These are phyloP conservation scores for Tanaodytes sp. DNA, from an alignment of 2,888 invertebrate genomes.

Conservation along the genomic window DNA sequence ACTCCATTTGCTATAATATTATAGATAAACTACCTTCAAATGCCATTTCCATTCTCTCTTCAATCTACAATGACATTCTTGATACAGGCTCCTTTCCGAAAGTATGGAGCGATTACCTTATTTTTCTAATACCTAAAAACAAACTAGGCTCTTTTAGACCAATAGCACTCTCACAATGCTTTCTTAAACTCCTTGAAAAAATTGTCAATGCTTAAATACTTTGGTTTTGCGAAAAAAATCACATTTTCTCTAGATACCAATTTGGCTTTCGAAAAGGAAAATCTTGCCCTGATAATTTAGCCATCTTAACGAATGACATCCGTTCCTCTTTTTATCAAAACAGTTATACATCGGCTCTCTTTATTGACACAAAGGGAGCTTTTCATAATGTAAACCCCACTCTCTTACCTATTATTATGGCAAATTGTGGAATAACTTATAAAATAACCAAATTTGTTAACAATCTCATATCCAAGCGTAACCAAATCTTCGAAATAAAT, in stretches of 20 bases:
- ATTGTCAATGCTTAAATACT: not conserved
- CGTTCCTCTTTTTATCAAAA: not conserved
- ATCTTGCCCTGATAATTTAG: not conserved
- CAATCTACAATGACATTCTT: not conserved
- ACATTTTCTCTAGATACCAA: not conserved
- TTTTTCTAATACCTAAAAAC: not conserved
- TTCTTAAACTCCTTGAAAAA: not conserved
- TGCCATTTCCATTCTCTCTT: not conserved
- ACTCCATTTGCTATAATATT: not conserved
- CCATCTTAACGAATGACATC: not conserved
- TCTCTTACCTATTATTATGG: not conserved
- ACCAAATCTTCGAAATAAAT: not conserved
- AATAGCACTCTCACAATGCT: too few relatives aligned
- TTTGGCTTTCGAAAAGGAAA: too few relatives aligned
- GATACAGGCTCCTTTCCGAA: not conserved
- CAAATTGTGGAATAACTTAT: not conserved
- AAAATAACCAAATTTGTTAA: not conserved
- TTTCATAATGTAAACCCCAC: not conserved
- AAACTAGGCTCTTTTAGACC: not conserved
- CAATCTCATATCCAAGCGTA: not conserved
- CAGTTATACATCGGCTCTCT: not conserved
- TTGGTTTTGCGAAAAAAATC: not conserved
- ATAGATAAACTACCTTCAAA: not conserved
- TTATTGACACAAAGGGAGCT: not conserved
- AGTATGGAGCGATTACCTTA: not conserved